Percentiles rank a stretch among this genome's conserved stretches.
These are phyloP conservation scores for Rhabdophis nuchalis DNA, from an alignment of 2,797 vertebrate genomes.

Conservation along the genomic window DNA sequence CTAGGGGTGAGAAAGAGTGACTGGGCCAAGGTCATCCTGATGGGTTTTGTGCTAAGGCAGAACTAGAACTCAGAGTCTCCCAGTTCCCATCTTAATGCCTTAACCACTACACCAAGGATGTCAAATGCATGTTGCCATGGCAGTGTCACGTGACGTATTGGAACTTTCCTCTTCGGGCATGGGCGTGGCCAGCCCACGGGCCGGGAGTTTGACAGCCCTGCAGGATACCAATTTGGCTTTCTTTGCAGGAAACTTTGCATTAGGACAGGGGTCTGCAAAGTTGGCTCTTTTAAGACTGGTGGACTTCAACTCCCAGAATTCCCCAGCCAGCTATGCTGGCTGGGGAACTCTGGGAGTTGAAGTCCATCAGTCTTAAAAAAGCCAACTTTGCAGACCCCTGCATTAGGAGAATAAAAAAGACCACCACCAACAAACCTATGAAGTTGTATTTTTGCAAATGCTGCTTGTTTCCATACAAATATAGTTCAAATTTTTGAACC, in stretches of 20 bases:
- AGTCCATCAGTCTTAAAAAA: no score
- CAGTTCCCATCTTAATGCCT: background rate
- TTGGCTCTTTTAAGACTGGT: no score
- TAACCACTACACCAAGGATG: background rate
- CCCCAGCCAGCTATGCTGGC: no score
- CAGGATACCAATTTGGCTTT: background rate
- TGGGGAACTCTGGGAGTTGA: no score
- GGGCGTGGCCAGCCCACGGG: no score
- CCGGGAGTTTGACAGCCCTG: no score
- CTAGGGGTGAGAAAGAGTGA: background rate
- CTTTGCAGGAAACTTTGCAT: background rate
- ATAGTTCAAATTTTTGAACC: background rate
- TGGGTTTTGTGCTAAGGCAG: background rate
- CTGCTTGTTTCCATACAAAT: background rate
- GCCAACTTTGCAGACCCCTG: no score
- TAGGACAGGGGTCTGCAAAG: no score
- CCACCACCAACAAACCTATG: background rate
- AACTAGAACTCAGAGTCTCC: background rate
- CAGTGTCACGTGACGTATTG: no score
- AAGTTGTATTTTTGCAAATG: background rate
- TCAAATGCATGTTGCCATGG: no score
- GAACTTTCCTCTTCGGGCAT: no score
- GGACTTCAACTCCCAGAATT: no score
- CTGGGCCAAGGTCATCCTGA: background rate
- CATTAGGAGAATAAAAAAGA: background rate